A percentile compares a stretch with the other conserved stretches of the same genome.
These are phyloP conservation scores for Oscheius myriophilus DNA, from an alignment of 2,888 invertebrate genomes.

Conservation along the genomic window DNA sequence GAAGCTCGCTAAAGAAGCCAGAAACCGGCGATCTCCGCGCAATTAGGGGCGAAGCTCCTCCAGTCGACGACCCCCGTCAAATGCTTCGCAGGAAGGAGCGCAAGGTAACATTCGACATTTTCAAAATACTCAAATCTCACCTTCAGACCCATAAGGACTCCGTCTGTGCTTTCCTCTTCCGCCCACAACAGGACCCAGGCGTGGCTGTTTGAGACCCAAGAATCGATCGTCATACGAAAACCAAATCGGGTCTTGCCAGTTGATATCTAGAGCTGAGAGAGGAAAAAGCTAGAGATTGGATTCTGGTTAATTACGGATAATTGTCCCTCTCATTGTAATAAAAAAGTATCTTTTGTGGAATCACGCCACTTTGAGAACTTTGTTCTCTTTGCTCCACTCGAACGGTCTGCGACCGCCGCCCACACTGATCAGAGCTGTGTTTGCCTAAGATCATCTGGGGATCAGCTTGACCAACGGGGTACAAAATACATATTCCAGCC, in stretches of 20 bases:
- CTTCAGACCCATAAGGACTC: conserved; percentile 55
- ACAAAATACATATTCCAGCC: no score
- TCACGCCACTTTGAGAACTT: no score
- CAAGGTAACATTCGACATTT: conserved; percentile 9
- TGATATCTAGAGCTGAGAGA: no score
- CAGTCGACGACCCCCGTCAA: conserved; percentile 45
- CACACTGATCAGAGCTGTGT: no score
- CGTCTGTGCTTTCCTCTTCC: conserved; percentile 51
- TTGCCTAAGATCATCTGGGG: no score
- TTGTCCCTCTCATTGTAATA: no score
- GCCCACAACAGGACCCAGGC: conserved; percentile 34
- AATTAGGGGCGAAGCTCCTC: conserved; percentile 24
- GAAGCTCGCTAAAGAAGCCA: conserved; percentile 26
- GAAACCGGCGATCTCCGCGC: conserved; percentile 33
- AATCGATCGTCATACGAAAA: not conserved
- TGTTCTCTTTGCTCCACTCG: no score
- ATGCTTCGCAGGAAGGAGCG: conserved; percentile 47
- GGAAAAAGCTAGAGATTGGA: no score
- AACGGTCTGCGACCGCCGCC: no score
- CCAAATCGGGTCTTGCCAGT: conserved; percentile 8
- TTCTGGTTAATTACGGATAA: no score
- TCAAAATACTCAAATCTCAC: not conserved
- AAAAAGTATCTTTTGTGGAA: no score
- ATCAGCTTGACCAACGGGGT: no score
- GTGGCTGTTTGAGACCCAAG: conserved; percentile 9